These are phyloP conservation scores for Pipistrellus kuhlii DNA, from an alignment of 2,797 vertebrate genomes.

Conservation along the genomic window DNA sequence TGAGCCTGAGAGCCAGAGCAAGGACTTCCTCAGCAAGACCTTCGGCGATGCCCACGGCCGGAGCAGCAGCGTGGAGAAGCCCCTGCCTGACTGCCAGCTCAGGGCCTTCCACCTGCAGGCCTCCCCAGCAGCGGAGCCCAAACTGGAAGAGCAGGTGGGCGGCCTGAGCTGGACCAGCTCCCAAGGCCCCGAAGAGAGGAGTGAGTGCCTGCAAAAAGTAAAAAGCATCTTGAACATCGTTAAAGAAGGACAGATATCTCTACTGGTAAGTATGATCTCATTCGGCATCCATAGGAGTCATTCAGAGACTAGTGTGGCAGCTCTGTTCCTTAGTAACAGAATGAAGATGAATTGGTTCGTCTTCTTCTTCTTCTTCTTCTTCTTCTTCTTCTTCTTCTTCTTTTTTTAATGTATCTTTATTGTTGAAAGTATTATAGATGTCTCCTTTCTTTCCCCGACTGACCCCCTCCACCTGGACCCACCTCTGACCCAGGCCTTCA, in stretches of 20 bases:
- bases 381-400: background rate
- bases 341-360: background rate
- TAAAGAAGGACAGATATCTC: slow-evolving; percentile 96
- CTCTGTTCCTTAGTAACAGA: background rate
- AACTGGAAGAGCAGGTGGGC: slow-evolving; percentile 87
- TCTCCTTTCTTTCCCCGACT: no score
- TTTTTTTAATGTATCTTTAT: background rate
- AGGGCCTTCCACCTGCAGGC: slow-evolving; percentile 89
- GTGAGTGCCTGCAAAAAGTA: slow-evolving; percentile 93
- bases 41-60: slow-evolving; percentile 89
- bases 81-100: slow-evolving; percentile 86
- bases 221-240: slow-evolving; percentile 98
- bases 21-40: slow-evolving; percentile 90
- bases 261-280: slow-evolving; percentile 89
- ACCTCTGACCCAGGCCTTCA: no score
- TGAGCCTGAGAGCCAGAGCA: slow-evolving; percentile 90
- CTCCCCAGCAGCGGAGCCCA: slow-evolving; percentile 76
- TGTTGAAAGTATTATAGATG: no score
- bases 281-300: background rate
- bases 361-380: background rate
- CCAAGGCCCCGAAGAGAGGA: slow-evolving; percentile 87
- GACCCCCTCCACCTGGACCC: no score
- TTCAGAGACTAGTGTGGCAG: background rate
- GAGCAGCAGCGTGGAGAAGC: slow-evolving; percentile 84
- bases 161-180: slow-evolving; percentile 86